Conservation (phyloP, 1,140 invertebrate species). For the Papilio polyxenes region DNA sequence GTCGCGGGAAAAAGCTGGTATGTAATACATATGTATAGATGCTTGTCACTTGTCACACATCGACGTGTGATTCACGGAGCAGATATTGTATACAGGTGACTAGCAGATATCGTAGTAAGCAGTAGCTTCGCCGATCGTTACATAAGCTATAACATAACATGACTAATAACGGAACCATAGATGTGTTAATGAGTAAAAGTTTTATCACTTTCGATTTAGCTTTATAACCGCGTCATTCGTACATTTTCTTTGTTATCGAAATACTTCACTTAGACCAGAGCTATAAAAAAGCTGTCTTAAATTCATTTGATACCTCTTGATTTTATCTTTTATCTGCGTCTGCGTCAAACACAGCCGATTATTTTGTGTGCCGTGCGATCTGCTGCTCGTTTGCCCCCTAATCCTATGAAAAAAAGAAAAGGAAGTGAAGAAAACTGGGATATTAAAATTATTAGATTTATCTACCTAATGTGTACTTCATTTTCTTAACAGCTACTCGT, state of each 20-base stretch:
- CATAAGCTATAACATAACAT: constrained; percentile 48
- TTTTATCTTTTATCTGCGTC: background rate
- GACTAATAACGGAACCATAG: constrained; percentile 47
- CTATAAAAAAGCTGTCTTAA: background rate
- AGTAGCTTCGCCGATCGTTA: constrained; percentile 49
- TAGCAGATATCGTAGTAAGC: constrained; percentile 43
- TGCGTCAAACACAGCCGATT: background rate
- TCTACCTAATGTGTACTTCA: background rate
- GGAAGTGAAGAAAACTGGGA: background rate
- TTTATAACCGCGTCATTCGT: constrained; percentile 39
- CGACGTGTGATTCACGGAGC: constrained; percentile 53
- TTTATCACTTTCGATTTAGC: constrained; percentile 44
- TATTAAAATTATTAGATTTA: background rate
- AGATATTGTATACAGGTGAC: constrained; percentile 48
- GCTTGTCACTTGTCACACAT: constrained; percentile 43
- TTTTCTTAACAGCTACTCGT: background rate
- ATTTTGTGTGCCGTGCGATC: background rate
- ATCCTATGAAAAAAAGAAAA: background rate
- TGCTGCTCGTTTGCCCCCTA: background rate
- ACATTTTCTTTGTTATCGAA: constrained; percentile 19
- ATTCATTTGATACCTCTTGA: background rate
- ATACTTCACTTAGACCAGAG: background rate
- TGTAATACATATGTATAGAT: no score
- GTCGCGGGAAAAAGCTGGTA: no score
- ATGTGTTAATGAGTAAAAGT: constrained; percentile 63